A percentile compares a stretch with the other conserved stretches of the same genome.
Conservation (phyloP, 2,113 vertebrate species). For the Callopanchax toddi region DNA sequence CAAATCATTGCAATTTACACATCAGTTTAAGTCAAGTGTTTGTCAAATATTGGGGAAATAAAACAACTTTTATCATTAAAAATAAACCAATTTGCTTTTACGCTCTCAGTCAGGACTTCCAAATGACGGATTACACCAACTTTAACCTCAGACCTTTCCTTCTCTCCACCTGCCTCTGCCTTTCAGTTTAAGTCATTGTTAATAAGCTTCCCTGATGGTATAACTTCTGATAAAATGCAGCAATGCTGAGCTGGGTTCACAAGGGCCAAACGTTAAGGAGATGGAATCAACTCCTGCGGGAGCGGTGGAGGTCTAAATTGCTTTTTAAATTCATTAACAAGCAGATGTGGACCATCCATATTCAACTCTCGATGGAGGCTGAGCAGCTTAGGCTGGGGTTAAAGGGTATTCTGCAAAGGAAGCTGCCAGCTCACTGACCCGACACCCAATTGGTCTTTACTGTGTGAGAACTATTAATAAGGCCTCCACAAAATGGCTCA, state of each 20-base stretch:
- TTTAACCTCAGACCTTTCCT: conserved; percentile 46
- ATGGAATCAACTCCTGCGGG: conserved; percentile 67
- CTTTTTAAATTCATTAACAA: conserved; percentile 78
- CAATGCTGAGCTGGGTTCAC: conserved; percentile 51
- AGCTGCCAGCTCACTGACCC: conserved; percentile 55
- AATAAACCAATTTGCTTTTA: conserved; percentile 45
- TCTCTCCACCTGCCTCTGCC: conserved; percentile 26
- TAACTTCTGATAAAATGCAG: conserved; percentile 71
- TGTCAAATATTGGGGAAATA: not conserved
- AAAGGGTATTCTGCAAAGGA: conserved; percentile 58
- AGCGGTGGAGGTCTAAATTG: conserved; percentile 62
- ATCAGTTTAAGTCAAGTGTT: not conserved
- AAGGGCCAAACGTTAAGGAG: conserved; percentile 67
- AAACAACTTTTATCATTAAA: not conserved
- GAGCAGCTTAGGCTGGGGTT: conserved; percentile 57
- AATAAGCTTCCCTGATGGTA: conserved; percentile 67
- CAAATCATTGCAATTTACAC: not conserved
- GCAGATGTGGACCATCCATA: conserved; percentile 71
- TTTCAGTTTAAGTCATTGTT: conserved; percentile 58
- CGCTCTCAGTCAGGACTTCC: conserved; percentile 4
- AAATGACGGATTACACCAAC: conserved; percentile 54
- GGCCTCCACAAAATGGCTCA: conserved; percentile 29
- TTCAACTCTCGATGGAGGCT: conserved; percentile 48
- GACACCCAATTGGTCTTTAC: conserved; percentile 21
- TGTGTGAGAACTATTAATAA: conserved; percentile 67